These are phyloP conservation scores for Oxyura jamaicensis DNA, from an alignment of 2,113 vertebrate species.

Conservation along the genomic window DNA sequence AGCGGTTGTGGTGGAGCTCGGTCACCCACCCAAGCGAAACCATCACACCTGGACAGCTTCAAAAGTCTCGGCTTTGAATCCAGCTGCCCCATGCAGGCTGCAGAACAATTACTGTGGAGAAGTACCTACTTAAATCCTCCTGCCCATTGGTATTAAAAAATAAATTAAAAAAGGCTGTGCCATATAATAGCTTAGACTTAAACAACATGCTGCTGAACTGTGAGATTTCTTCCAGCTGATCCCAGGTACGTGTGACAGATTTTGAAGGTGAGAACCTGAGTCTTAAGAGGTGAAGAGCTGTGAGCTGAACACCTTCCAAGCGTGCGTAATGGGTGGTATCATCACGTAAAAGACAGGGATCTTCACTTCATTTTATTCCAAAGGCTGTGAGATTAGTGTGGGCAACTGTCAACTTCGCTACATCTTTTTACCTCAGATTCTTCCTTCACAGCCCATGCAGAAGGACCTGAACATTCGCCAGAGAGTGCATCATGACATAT, in stretches of 20 bases:
- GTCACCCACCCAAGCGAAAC: no score
- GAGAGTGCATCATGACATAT: rapidly evolving
- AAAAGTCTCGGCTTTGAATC: neutral
- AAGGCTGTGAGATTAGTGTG: neutral
- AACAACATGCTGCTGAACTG: neutral
- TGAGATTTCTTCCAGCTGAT: neutral
- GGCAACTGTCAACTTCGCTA: neutral
- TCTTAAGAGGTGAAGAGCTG: neutral
- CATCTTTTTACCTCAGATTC: neutral
- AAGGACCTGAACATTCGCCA: neutral
- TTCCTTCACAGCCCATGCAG: neutral
- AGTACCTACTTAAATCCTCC: neutral
- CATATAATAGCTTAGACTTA: neutral
- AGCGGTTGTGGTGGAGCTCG: no score
- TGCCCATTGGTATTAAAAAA: neutral
- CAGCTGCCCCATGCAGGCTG: neutral
- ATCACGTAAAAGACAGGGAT: neutral
- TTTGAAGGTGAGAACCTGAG: neutral
- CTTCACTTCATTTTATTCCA: neutral
- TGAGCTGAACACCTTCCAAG: neutral
- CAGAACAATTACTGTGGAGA: neutral
- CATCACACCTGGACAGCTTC: neutral
- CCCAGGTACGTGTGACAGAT: neutral
- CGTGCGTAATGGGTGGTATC: rapidly evolving
- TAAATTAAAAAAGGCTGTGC: neutral